Evolutionary conservation across 1,140 invertebrate species (phyloP).

Genomic region (Cydia fagiglandana): DNA sequence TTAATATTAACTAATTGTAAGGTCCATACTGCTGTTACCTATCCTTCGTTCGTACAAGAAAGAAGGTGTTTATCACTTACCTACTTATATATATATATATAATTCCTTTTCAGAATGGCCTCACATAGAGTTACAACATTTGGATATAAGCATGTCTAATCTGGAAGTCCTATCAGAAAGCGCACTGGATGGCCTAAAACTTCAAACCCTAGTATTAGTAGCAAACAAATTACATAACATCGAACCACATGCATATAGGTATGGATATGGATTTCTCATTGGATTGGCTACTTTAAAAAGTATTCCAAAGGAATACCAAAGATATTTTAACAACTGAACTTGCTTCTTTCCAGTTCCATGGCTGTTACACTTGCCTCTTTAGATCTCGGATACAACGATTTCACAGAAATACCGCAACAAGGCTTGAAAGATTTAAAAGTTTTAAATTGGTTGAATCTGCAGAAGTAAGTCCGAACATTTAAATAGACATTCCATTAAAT

Average conservation of each 20-base stretch:
- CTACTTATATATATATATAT: no score
- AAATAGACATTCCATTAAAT: constrained; percentile 44
- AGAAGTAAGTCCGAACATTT: constrained; percentile 81
- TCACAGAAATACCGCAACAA: constrained; percentile 83
- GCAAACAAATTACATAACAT: constrained; percentile 72
- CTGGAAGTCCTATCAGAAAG: constrained; percentile 70
- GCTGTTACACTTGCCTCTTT: constrained; percentile 82
- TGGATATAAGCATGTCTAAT: constrained; percentile 75
- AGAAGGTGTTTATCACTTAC: neutral
- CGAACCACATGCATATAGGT: constrained; percentile 70
- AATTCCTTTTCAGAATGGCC: constrained; percentile 72
- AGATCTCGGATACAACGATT: constrained; percentile 87
- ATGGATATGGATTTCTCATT: constrained; percentile 34
- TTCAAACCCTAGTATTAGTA: constrained; percentile 73
- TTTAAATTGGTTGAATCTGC: constrained; percentile 87
- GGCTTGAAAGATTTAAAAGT: constrained; percentile 83
- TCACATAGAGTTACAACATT: constrained; percentile 68
- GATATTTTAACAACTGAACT: constrained; percentile 32
- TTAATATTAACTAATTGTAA: no score
- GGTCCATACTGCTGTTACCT: neutral
- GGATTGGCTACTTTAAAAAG: neutral
- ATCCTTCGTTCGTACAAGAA: neutral
- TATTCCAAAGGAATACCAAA: neutral
- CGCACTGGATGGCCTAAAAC: constrained; percentile 66
- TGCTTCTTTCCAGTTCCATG: constrained; percentile 80